These are phyloP conservation scores for Saccostrea echinata DNA, from an alignment of 1,140 invertebrate species.

Conservation along the genomic window DNA sequence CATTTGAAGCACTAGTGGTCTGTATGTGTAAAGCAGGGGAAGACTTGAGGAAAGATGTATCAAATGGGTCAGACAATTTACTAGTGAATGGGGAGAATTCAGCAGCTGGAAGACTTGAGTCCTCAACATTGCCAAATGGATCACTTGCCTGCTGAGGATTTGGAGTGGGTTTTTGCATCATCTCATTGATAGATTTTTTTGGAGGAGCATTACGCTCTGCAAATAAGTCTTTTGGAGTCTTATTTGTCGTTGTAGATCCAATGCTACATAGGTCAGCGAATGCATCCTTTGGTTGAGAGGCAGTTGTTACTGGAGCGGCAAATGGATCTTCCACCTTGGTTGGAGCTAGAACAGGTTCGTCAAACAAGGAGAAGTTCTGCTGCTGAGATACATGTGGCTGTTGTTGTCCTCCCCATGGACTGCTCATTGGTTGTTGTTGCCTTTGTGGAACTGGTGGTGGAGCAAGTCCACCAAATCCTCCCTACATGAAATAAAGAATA, in stretches of 20 bases:
- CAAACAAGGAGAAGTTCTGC: constrained; percentile 56
- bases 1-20: constrained; percentile 17
- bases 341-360: constrained; percentile 59
- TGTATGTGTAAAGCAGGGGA: not conserved
- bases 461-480: constrained; percentile 23
- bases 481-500: constrained; percentile 31
- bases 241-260: constrained; percentile 56
- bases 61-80: constrained; percentile 65
- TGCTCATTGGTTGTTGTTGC: constrained; percentile 9
- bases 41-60: constrained; percentile 59
- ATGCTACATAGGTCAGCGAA: constrained; percentile 73
- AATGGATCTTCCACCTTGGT: constrained; percentile 46
- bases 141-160: constrained; percentile 67
- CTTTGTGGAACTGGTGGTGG: constrained; percentile 54
- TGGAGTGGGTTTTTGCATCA: constrained; percentile 55
- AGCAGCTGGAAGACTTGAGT: constrained; percentile 43
- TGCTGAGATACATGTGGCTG: constrained; percentile 18
- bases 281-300: constrained; percentile 56
- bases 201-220: constrained; percentile 60
- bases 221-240: constrained; percentile 72
- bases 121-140: constrained; percentile 53
- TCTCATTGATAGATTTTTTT: constrained; percentile 72
- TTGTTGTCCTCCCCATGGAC: constrained; percentile 47
- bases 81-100: constrained; percentile 39
- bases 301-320: constrained; percentile 28